Percentiles rank a stretch among this genome's conserved stretches.
These are phyloP conservation scores for Linyphia triangularis DNA, from an alignment of 2,888 invertebrate genomes.

Conservation along the genomic window DNA sequence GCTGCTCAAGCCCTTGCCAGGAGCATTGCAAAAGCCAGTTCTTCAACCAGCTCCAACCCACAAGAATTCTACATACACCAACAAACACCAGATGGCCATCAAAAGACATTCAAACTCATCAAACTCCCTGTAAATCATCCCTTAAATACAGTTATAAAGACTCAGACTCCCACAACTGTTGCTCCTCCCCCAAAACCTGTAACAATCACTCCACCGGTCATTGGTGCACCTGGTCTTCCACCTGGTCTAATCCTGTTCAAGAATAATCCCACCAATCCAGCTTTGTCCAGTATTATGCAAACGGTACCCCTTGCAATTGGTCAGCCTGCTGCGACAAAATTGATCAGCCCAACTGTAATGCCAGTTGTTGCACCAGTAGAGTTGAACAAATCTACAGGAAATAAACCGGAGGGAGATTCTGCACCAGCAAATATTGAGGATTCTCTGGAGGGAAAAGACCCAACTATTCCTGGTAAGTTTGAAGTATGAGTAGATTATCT, in stretches of 20 bases:
- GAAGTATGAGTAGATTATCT: too few relatives aligned
- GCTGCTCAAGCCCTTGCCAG: not conserved
- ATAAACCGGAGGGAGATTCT: not conserved
- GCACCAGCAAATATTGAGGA: not conserved
- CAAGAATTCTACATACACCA: slow-evolving; percentile 60
- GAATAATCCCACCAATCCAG: slow-evolving; percentile 1
- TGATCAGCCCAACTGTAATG: not conserved
- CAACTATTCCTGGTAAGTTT: not conserved
- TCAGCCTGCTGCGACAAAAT: not conserved
- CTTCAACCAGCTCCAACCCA: not conserved
- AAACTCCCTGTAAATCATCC: slow-evolving; percentile 32
- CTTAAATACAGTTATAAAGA: slow-evolving; percentile 13
- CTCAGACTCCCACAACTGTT: not conserved
- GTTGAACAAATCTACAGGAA: too few relatives aligned
- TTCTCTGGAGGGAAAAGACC: not conserved
- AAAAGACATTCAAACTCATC: slow-evolving; percentile 58
- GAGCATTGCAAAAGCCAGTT: not conserved
- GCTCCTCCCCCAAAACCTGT: not conserved
- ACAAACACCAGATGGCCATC: slow-evolving; percentile 59
- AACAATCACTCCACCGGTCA: not conserved
- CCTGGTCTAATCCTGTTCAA: slow-evolving; percentile 54
- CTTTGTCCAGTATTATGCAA: not conserved
- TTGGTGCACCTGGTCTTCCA: slow-evolving; percentile 6
- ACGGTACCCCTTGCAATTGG: slow-evolving; percentile 9
- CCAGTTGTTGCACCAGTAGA: not conserved